Evolutionary conservation across 2,113 vertebrate genomes (phyloP).

Genomic region (Hippocampus abdominalis): DNA sequence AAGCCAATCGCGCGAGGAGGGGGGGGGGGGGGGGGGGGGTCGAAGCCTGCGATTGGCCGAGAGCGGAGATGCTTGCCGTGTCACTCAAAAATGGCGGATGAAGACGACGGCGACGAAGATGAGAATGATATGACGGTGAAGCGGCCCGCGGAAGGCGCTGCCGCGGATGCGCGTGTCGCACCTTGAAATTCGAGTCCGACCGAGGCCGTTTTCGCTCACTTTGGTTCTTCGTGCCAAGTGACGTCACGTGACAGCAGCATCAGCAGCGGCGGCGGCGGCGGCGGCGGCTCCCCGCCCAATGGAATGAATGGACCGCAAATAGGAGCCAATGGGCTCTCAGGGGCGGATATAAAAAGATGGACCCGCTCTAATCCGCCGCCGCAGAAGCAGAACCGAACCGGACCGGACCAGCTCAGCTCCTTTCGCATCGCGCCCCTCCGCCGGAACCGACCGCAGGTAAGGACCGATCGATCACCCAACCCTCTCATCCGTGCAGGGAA

Average conservation of each 20-base stretch:
- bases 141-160: not conserved
- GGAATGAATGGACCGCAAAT: conserved; percentile 63
- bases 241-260: conserved; percentile 9
- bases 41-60: not conserved
- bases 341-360: conserved; percentile 51
- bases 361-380: conserved; percentile 48
- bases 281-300: conserved; percentile 32
- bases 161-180: not conserved
- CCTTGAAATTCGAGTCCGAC: not conserved
- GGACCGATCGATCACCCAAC: conserved; percentile 6
- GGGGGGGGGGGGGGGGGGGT: not conserved
- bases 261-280: too few species aligned
- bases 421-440: conserved; percentile 15
- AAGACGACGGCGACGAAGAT: not conserved
- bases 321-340: conserved; percentile 53
- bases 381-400: conserved; percentile 21
- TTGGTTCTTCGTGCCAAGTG: not conserved
- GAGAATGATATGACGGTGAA: not conserved
- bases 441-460: conserved; percentile 36
- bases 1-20: not conserved
- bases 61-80: not conserved
- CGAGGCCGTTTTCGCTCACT: too few species aligned
- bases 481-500: not conserved
- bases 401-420: conserved; percentile 1
- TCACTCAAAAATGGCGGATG: not conserved